These are phyloP conservation scores for Drosophila mercatorum DNA, from an alignment of 2,888 invertebrate species.

Conservation along the genomic window DNA sequence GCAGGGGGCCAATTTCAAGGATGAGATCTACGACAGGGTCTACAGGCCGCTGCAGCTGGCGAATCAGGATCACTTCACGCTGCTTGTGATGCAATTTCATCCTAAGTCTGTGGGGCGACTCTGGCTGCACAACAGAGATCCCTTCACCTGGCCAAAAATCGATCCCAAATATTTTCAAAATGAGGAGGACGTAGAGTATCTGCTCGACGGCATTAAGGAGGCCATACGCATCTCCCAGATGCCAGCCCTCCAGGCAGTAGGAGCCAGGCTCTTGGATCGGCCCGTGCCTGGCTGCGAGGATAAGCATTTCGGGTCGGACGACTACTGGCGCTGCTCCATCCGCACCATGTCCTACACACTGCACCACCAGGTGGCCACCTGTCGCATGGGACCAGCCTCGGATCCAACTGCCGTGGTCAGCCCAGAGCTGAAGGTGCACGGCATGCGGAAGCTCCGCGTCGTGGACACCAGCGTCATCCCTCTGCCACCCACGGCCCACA, in stretches of 20 bases:
- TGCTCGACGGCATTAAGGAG: conserved; percentile 87
- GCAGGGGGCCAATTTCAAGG: conserved; percentile 86
- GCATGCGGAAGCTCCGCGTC: conserved; percentile 87
- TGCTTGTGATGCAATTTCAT: conserved; percentile 90
- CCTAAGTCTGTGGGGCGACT: conserved; percentile 90
- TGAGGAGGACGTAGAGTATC: conserved; percentile 84
- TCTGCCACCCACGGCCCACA: conserved; percentile 88
- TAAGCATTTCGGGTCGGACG: conserved; percentile 86
- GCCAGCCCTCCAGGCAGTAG: conserved; percentile 87
- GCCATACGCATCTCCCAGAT: conserved; percentile 87
- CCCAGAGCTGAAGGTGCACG: conserved; percentile 87
- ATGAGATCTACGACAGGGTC: conserved; percentile 86
- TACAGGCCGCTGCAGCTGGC: conserved; percentile 86
- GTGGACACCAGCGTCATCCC: conserved; percentile 90
- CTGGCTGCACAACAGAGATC: conserved; percentile 88
- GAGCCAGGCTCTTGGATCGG: conserved; percentile 86
- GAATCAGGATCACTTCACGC: conserved; percentile 86
- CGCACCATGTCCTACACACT: conserved; percentile 87
- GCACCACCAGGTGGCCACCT: conserved; percentile 89
- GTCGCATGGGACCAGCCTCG: conserved; percentile 89
- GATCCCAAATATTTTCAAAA: conserved; percentile 87
- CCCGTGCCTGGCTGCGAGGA: conserved; percentile 86
- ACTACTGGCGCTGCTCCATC: conserved; percentile 90
- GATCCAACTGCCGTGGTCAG: conserved; percentile 89
- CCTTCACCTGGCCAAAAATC: conserved; percentile 86